These are phyloP conservation scores for Epirrhoe tristata DNA, from an alignment of 2,888 invertebrate genomes.

Conservation along the genomic window DNA sequence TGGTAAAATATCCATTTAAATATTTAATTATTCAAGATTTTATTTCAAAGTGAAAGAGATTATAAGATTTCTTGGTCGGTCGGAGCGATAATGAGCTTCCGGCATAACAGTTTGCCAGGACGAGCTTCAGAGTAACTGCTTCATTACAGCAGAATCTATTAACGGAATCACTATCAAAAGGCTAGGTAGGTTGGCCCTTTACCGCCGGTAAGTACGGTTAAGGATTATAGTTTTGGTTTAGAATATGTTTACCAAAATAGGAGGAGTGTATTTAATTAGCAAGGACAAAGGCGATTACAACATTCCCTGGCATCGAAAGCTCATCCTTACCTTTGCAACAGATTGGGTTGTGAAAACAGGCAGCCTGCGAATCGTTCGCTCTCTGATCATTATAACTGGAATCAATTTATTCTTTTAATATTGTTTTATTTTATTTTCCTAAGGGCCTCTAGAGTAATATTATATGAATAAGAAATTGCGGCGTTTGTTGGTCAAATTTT, in stretches of 20 bases:
- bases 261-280: slow-evolving; percentile 37
- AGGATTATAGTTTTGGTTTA: slow-evolving; percentile 45
- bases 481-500: slow-evolving; percentile 44
- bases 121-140: slow-evolving; percentile 65
- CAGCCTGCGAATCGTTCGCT: not conserved
- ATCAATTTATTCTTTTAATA: slow-evolving; percentile 3
- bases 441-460: slow-evolving; percentile 11
- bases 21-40: slow-evolving; percentile 80
- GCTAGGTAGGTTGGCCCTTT: slow-evolving; percentile 41
- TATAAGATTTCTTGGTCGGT: slow-evolving; percentile 79
- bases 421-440: slow-evolving; percentile 4
- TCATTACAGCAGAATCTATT: slow-evolving; percentile 65
- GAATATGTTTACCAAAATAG: slow-evolving; percentile 29
- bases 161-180: slow-evolving; percentile 59
- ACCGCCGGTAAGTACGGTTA: slow-evolving; percentile 41
- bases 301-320: slow-evolving; percentile 23
- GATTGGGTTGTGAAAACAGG: slow-evolving; percentile 10
- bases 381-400: not conserved
- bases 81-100: slow-evolving; percentile 81
- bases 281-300: slow-evolving; percentile 38
- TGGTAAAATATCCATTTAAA: slow-evolving; percentile 61
- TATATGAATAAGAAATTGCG: slow-evolving; percentile 40
- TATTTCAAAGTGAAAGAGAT: slow-evolving; percentile 76
- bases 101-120: slow-evolving; percentile 75
- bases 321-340: slow-evolving; percentile 15